phyloP scores from a whole-genome alignment of 2,797 vertebrate species.

The Takifugu rubripes region DNA sequence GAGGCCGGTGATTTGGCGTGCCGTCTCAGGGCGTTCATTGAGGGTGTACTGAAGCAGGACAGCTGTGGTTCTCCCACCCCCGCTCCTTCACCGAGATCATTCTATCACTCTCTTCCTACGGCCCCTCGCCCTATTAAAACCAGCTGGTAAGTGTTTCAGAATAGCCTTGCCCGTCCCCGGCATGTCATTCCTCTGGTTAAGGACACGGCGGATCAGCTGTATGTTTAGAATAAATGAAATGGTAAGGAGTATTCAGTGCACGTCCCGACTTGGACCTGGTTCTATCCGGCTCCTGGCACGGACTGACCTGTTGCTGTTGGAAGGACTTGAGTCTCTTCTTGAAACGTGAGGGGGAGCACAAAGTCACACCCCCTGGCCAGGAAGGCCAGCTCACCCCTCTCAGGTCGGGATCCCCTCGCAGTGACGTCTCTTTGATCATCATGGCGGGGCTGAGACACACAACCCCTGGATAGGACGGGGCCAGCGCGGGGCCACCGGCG shows the following conservation, averaged over 20 bases:
- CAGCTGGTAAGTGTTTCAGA: slow-evolving; percentile 86
- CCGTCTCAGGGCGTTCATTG: slow-evolving; percentile 24
- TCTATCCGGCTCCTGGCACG: slow-evolving; percentile 26
- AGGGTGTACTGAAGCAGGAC: slow-evolving; percentile 71
- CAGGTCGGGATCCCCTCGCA: slow-evolving; percentile 94
- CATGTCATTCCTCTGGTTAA: slow-evolving; percentile 55
- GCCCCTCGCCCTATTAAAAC: slow-evolving; percentile 87
- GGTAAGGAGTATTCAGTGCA: background rate
- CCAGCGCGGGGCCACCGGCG: slow-evolving; percentile 49
- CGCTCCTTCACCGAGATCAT: slow-evolving; percentile 80
- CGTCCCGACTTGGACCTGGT: slow-evolving; percentile 1
- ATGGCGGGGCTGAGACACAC: slow-evolving; percentile 75
- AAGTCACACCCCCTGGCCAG: slow-evolving; percentile 97
- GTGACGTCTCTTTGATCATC: slow-evolving; percentile 98
- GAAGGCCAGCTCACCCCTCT: slow-evolving; percentile 97
- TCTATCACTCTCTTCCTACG: slow-evolving; percentile 87
- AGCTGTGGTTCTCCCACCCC: slow-evolving; percentile 67
- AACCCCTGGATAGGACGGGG: slow-evolving; percentile 48
- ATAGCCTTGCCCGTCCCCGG: slow-evolving; percentile 84
- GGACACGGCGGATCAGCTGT: slow-evolving; percentile 25
- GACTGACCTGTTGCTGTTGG: slow-evolving; percentile 98
- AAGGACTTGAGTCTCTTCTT: slow-evolving; percentile 98
- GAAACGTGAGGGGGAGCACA: slow-evolving; percentile 97
- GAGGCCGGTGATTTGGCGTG: slow-evolving; percentile 10
- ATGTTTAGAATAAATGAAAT: background rate